Base-by-base conservation (phyloP, 2,113 vertebrate species). In the Lucifuga dentata region DNA sequence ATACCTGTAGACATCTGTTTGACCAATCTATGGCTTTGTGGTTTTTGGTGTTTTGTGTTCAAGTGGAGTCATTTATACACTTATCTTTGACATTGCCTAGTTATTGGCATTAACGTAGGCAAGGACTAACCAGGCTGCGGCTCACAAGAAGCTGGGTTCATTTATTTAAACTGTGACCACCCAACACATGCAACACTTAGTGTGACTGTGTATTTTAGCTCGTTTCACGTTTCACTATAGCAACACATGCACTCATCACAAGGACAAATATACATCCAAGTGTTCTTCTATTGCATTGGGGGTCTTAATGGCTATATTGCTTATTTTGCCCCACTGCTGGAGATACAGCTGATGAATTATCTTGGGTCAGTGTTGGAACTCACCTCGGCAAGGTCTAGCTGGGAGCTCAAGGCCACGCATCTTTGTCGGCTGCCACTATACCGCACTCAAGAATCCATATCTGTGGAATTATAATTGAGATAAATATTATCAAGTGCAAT, bases 401-500 rank as follows among this genome's bases (percentile, higher is more conserved):
- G n/a, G 38, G 68, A 65, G 51, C 59, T 83, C 66, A 83, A 89
- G 87, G 84, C 45, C 66, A 2, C 19, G 60, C 56, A 33, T 60
- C 76, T 81, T 73, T 81, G 73, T 84, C 78, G 68, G 75, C 53
- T 76, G 79, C 78, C 86, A 90, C 89, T 90, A 86, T 89, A 84
- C 79, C 68, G 81, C 55, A 59, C 78, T 80, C 68, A 44, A 72
- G 81, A 80, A 82, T 88, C 82, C 73, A 86, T 86, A 86, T 88
- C 86, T 86, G 73, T 63, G 84, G 76, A 86, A 85, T 88, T 90
- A 88, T 84, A 91, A 90, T 83, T 80, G 78, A 86, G 70, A 81
- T 80, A 90, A 92, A 92, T 92, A 92, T 90, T 90, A 88, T 92
- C 79, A 63, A 83, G 78, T 81, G 90, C 78, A 89, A 90, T 81